Conservation (phyloP, 2,797 vertebrate genomes). For the Gambelia wislizenii region DNA sequence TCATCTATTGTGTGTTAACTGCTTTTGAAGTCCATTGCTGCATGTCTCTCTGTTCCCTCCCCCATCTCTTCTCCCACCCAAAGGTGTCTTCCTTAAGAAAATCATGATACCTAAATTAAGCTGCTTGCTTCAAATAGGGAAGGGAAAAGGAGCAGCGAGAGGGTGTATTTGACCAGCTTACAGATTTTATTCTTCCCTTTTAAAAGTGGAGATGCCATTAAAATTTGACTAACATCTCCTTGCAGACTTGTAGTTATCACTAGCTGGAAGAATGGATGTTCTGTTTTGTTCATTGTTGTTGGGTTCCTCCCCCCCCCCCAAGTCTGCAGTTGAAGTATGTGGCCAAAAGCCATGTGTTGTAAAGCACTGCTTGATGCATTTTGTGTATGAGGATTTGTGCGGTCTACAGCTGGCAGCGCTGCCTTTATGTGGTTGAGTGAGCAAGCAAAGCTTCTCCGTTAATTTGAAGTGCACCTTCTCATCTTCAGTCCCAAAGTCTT, state of each 20-base stretch:
- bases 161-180: neutral
- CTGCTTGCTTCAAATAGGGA: constrained; percentile 46
- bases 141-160: neutral
- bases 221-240: constrained; percentile 19
- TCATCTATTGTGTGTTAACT: constrained; percentile 56
- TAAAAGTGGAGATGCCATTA: constrained; percentile 31
- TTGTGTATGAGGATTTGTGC: neutral
- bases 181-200: constrained; percentile 6
- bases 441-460: rapidly evolving
- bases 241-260: constrained; percentile 41
- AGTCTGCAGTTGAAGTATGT: constrained; percentile 45
- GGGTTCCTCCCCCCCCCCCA: constrained; percentile 46
- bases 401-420: neutral
- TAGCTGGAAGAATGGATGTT: constrained; percentile 38
- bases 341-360: neutral
- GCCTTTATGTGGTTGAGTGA: neutral
- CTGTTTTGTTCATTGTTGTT: constrained; percentile 20
- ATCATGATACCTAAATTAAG: constrained; percentile 37
- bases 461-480: constrained; percentile 13
- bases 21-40: constrained; percentile 64
- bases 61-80: neutral
- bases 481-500: constrained; percentile 53
- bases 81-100: constrained; percentile 53
- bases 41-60: constrained; percentile 47
- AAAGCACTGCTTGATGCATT: neutral